These are phyloP conservation scores for Drosophila paranaensis DNA, from an alignment of 2,888 invertebrate species.

Conservation along the genomic window DNA sequence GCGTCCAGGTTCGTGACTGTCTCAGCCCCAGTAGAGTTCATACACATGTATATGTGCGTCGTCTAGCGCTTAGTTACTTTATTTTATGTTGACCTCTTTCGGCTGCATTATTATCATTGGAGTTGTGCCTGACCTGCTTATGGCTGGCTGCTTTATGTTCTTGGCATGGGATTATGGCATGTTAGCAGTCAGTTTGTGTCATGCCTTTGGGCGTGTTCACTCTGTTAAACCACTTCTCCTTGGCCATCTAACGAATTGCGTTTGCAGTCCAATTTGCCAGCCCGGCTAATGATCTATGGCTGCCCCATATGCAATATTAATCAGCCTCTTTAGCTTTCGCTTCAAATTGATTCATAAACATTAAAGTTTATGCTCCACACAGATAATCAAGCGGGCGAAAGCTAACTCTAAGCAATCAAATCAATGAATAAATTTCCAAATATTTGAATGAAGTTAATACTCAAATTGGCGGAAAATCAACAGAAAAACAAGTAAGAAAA, in stretches of 20 bases:
- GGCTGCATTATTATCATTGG: constrained; percentile 72
- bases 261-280: constrained; percentile 45
- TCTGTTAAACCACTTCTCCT: constrained; percentile 36
- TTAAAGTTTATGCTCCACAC: constrained; percentile 10
- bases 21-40: constrained; percentile 14
- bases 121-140: constrained; percentile 57
- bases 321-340: constrained; percentile 3
- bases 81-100: constrained; percentile 69
- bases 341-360: constrained; percentile 14
- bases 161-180: constrained; percentile 66
- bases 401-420: background rate
- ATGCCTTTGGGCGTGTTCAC: constrained; percentile 29
- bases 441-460: too few relatives aligned
- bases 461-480: too few relatives aligned
- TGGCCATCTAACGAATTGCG: constrained; percentile 58
- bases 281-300: constrained; percentile 43
- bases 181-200: constrained; percentile 60
- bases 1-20: constrained; percentile 17
- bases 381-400: background rate
- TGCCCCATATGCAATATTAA: constrained; percentile 21
- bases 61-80: constrained; percentile 57
- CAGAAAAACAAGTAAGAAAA: too few relatives aligned
- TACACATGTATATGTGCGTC: constrained; percentile 5
- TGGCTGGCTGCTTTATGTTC: constrained; percentile 61
- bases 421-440: too few relatives aligned